Evolutionary conservation across 2,113 vertebrate genomes (phyloP).

Genomic region (Anoura caudifer): DNA sequence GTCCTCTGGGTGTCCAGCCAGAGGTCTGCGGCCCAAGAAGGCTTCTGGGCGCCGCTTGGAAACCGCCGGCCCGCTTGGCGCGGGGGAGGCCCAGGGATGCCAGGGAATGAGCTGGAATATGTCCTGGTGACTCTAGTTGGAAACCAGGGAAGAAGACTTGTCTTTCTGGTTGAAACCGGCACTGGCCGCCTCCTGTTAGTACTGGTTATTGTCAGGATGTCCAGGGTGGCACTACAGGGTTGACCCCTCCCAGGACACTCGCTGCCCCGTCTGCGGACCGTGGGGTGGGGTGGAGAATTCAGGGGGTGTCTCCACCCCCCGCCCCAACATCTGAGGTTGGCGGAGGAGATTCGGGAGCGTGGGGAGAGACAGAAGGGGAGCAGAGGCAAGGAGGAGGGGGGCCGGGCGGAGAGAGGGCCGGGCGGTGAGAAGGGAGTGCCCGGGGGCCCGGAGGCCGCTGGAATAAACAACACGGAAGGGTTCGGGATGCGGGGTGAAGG

Average conservation of each 20-base stretch:
- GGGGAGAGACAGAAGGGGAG: rapidly evolving
- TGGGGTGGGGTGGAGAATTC: not conserved
- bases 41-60: not conserved
- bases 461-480: not conserved
- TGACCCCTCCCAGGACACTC: not conserved
- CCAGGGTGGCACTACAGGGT: not conserved
- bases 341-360: no score
- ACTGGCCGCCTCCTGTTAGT: not conserved
- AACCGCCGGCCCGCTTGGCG: no score
- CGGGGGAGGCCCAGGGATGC: not conserved
- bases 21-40: not conserved
- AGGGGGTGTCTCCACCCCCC: not conserved
- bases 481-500: rapidly evolving
- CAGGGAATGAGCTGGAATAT: not conserved
- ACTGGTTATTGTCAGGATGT: not conserved
- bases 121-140: not conserved
- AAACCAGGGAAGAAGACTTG: not conserved
- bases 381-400: no score
- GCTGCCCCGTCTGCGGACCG: not conserved
- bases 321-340: no score
- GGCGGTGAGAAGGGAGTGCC: rapidly evolving
- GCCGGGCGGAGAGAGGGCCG: rapidly evolving
- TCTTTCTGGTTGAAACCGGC: not conserved
- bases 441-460: not conserved
- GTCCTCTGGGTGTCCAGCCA: not conserved